Evolutionary conservation across 92 coral and sea anemone genomes (phyloP).

Genomic region (Bergia puertoricense): DNA sequence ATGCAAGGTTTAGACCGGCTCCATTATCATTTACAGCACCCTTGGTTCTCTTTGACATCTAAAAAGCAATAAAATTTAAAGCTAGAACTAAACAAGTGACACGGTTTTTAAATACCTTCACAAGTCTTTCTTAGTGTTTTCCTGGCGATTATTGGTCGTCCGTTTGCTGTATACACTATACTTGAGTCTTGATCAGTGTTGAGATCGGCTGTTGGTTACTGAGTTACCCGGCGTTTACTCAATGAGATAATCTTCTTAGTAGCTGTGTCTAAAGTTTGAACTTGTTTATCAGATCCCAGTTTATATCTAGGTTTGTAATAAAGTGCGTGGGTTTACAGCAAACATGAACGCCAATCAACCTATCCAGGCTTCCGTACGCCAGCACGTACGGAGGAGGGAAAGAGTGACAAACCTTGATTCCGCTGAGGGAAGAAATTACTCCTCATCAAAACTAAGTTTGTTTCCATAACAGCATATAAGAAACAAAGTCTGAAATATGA

Average conservation of each 20-base stretch:
- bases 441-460: not conserved
- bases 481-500: not conserved
- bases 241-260: too few relatives aligned
- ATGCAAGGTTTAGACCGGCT: too few relatives aligned
- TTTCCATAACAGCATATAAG: not conserved
- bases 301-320: slow-evolving; percentile 8
- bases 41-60: too few relatives aligned
- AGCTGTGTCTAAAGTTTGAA: not conserved
- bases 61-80: too few relatives aligned
- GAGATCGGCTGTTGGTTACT: not conserved
- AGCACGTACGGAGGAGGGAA: slow-evolving; percentile 5
- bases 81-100: not conserved
- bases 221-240: slow-evolving; percentile 8
- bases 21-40: too few relatives aligned
- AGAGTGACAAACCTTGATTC: too few relatives aligned
- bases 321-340: slow-evolving; percentile 20
- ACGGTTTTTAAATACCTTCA: not conserved
- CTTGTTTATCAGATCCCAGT: not conserved
- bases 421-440: not conserved
- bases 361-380: not conserved
- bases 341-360: not conserved
- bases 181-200: not conserved
- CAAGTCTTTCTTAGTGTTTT: not conserved
- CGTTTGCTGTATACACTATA: not conserved
- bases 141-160: not conserved